A percentile compares a stretch with the other conserved stretches of the same genome.
Evolutionary conservation across 53 echinoderm and acorn worm genomes (phyloP).

Genomic region (Holothuria leucospilota): DNA sequence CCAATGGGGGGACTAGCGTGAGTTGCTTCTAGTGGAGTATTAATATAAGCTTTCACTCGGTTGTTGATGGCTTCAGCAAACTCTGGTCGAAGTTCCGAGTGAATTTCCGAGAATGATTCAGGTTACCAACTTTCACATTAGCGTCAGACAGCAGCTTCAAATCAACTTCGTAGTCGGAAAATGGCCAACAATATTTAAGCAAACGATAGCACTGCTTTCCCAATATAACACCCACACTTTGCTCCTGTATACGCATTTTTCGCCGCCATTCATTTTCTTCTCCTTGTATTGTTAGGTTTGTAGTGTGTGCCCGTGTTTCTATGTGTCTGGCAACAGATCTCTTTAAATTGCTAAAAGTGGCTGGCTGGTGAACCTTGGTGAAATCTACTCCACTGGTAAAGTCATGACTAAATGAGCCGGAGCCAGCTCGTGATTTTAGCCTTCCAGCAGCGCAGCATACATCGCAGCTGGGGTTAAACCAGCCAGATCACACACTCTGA

Average conservation of each 20-base stretch:
- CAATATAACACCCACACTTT: constrained; percentile 9
- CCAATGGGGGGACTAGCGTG: constrained; percentile 13
- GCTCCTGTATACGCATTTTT: not conserved
- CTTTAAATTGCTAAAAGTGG: not conserved
- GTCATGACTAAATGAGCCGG: constrained; percentile 37
- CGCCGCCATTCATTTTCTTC: not conserved
- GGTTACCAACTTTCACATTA: constrained; percentile 33
- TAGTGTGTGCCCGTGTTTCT: not conserved
- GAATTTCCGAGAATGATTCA: constrained; percentile 47
- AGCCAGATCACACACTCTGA: not conserved
- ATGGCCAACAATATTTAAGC: constrained; percentile 35
- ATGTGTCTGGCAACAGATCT: not conserved
- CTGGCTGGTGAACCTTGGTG: not conserved
- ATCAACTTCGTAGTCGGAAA: constrained; percentile 43
- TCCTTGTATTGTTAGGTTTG: not conserved
- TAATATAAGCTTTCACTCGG: constrained; percentile 13
- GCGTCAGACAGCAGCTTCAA: constrained; percentile 30
- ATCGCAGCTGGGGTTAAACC: not conserved
- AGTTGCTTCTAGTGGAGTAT: constrained; percentile 21
- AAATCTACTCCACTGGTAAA: not conserved
- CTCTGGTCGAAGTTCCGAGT: not conserved
- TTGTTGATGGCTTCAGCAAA: constrained; percentile 40
- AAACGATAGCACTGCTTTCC: constrained; percentile 36
- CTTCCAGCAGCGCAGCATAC: not conserved
- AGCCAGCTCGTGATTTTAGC: not conserved